A percentile compares a stretch with the other conserved stretches of the same genome.
Evolutionary conservation across 2,888 invertebrate genomes (phyloP).

Genomic region (Danaus chrysippus): DNA sequence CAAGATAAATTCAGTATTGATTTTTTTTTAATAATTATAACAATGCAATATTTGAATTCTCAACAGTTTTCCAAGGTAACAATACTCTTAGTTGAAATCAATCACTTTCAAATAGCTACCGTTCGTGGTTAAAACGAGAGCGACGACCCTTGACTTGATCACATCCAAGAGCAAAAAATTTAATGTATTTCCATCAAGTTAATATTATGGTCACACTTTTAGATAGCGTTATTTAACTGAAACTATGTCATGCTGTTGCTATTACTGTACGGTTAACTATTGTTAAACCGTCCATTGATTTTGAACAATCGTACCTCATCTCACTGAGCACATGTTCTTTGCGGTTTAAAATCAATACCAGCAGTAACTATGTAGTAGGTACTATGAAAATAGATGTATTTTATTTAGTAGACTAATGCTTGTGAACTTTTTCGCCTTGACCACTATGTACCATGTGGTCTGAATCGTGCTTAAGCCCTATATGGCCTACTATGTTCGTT

Average conservation of each 20-base stretch:
- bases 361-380: too few species aligned
- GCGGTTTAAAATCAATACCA: too few species aligned
- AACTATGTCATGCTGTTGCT: too few species aligned
- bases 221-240: too few species aligned
- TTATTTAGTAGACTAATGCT: neutral
- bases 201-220: too few species aligned
- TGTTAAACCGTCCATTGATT: too few species aligned
- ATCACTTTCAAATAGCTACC: conserved; percentile 51
- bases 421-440: conserved; percentile 30
- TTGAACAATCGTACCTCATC: too few species aligned
- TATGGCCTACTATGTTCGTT: conserved; percentile 28
- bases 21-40: too few species aligned
- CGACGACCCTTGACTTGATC: conserved; percentile 25
- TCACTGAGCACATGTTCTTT: too few species aligned
- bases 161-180: neutral
- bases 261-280: too few species aligned
- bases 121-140: conserved; percentile 37
- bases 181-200: neutral
- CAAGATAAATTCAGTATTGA: too few species aligned
- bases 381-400: too few species aligned
- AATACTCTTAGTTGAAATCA: conserved; percentile 50
- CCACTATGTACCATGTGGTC: conserved; percentile 35
- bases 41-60: neutral
- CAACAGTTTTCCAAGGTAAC: conserved; percentile 43
- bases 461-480: conserved; percentile 26